phyloP scores from a whole-genome alignment of 2,113 vertebrate species.

The Cyprinodon variegatus region DNA sequence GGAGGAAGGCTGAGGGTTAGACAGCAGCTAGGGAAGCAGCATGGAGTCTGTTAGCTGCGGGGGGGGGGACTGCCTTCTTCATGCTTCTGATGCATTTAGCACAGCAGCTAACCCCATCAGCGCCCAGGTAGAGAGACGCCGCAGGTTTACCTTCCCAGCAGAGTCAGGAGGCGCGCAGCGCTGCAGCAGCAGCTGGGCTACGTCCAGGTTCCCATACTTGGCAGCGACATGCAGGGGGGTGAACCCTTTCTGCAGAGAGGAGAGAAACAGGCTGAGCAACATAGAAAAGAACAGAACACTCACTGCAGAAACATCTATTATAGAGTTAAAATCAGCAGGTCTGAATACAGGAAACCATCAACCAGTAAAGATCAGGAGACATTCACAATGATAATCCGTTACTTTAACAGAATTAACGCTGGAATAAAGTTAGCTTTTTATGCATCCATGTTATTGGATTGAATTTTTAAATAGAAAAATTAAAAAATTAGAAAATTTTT shows the following conservation, averaged over 20 bases:
- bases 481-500: too few relatives aligned
- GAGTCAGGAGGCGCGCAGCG: conserved; percentile 88
- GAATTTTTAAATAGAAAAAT: too few relatives aligned
- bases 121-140: background rate
- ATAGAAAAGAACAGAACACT: too few relatives aligned
- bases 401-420: too few relatives aligned
- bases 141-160: conserved; percentile 88
- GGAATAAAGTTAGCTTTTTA: too few relatives aligned
- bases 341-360: too few relatives aligned
- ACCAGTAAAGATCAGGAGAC: too few relatives aligned
- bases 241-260: conserved; percentile 90
- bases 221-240: conserved; percentile 94
- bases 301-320: too few relatives aligned
- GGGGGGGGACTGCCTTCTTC: conserved; percentile 27
- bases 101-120: conserved; percentile 43
- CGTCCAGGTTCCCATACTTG: conserved; percentile 95
- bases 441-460: too few relatives aligned
- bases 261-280: conserved; percentile 1
- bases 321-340: too few relatives aligned
- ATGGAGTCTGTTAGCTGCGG: background rate
- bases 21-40: conserved; percentile 50
- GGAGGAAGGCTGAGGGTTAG: conserved; percentile 69
- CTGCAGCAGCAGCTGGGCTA: conserved; percentile 93
- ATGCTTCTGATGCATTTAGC: conserved; percentile 38
- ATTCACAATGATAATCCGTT: too few relatives aligned